Evolutionary conservation across 2,113 vertebrate species (phyloP).

Genomic region (Rhinoptilus africanus): DNA sequence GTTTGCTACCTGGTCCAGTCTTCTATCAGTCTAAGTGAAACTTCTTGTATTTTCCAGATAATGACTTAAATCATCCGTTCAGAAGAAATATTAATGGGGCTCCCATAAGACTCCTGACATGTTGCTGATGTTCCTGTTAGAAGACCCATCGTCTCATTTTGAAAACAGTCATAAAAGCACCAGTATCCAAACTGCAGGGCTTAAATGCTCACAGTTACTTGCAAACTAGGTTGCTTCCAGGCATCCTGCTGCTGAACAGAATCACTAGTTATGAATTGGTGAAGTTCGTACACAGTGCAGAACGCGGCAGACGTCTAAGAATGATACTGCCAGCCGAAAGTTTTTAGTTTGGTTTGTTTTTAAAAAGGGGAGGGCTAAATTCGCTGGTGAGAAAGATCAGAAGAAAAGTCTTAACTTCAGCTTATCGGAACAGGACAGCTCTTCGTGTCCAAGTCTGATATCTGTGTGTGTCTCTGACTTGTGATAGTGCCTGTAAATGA

Average conservation of each 20-base stretch:
- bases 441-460: neutral
- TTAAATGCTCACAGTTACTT: neutral
- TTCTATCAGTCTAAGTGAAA: neutral
- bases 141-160: neutral
- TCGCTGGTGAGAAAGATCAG: neutral
- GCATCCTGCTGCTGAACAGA: neutral
- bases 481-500: neutral
- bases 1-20: neutral
- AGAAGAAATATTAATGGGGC: conserved; percentile 34
- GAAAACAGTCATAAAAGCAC: neutral
- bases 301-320: neutral
- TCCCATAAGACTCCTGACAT: neutral
- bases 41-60: conserved; percentile 54
- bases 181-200: neutral
- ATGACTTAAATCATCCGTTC: conserved; percentile 1
- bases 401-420: neutral
- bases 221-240: neutral
- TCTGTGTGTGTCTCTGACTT: neutral
- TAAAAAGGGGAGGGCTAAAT: neutral
- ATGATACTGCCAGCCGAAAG: neutral
- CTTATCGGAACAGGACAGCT: neutral
- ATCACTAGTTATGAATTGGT: neutral
- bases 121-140: conserved; percentile 25
- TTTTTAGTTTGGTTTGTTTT: neutral
- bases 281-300: neutral